Evolutionary conservation across 2,113 vertebrate species (phyloP).

Genomic region (Ochotona princeps): DNA sequence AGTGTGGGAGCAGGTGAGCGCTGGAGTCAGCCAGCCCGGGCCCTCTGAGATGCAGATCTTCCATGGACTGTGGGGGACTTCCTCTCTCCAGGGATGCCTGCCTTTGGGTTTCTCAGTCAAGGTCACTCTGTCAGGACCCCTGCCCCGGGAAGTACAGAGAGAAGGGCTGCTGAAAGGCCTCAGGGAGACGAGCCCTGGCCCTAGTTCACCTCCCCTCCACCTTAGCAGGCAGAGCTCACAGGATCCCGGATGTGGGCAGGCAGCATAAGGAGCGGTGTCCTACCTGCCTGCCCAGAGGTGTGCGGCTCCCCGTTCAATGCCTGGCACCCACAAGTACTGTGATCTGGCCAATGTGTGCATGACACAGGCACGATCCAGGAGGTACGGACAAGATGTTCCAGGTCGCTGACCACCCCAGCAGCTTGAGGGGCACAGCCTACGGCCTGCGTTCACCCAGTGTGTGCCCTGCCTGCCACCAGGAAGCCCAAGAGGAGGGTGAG

Average conservation of each 20-base stretch:
- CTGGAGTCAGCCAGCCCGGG: not conserved
- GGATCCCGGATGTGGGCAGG: accelerated
- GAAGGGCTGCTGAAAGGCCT: not conserved
- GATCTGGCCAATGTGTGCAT: too few species aligned
- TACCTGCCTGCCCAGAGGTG: not conserved
- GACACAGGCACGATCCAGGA: too few species aligned
- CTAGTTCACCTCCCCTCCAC: not conserved
- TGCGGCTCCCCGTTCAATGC: not conserved
- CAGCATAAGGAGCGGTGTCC: too few species aligned
- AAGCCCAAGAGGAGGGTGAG: too few species aligned
- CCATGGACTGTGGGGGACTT: accelerated
- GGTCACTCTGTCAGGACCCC: not conserved
- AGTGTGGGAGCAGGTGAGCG: not conserved
- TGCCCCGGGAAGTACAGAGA: not conserved
- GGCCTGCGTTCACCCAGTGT: too few species aligned
- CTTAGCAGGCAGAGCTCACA: not conserved
- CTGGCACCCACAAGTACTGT: not conserved
- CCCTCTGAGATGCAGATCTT: not conserved
- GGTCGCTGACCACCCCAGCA: too few species aligned
- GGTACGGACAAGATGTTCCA: too few species aligned
- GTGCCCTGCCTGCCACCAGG: too few species aligned
- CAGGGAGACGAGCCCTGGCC: not conserved
- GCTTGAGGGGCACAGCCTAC: too few species aligned
- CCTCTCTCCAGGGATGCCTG: not conserved
- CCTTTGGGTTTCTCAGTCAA: not conserved